Evolutionary conservation across 2,888 invertebrate genomes (phyloP), one percentile per base, ranked within the genome.

Genomic region (Drosophila engyochracea): DNA sequence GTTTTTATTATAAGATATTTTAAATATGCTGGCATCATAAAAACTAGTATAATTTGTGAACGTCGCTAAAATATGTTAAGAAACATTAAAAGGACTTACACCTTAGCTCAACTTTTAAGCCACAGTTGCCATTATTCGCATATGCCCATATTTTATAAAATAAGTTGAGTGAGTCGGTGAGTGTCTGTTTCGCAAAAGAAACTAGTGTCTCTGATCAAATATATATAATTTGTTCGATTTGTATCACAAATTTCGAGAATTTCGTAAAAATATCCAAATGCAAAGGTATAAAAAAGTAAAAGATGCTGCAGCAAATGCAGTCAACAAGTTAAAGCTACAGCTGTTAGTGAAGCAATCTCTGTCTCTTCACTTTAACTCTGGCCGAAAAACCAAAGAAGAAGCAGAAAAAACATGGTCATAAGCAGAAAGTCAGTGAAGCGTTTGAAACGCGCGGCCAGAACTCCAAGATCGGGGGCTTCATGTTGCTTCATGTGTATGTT

Each of bases 401-500:
- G 7, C 22, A 60, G 28, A 37, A 30, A 33, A 61, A 57, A 59
- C 30, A 39, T 47, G 55, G 19, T 47, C 58, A 53, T 55, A 54
- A 51, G 53, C 62, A 55, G 41, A 53, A 67, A 82, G 75, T 79
- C 87, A 83, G 77, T 88, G 85, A 88, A 82, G 87, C 90, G 77
- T 79, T 74, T 58, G 54, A 76, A 72, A 66, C 73, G 67, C 73
- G 85, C 83, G 77, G 73, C 71, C 71, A 84, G 87, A 84, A 82
- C 79, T 31, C 77, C 82, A 89, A 86, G 85, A 89, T 89, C 86
- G 86, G 80, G 52, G 65, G 70, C 80, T 64, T 33, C 64, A 69
- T 70, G 83, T 84, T 86, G 76, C 83, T 62, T 70, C 79, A 83
- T 73, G 61, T 73, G 76, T 64, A 41, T 64, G 68, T 74, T 60